Percentiles rank a stretch among this genome's conserved stretches.
phyloP scores from a whole-genome alignment of 1,140 invertebrate species.

The Caerostris darwini region DNA sequence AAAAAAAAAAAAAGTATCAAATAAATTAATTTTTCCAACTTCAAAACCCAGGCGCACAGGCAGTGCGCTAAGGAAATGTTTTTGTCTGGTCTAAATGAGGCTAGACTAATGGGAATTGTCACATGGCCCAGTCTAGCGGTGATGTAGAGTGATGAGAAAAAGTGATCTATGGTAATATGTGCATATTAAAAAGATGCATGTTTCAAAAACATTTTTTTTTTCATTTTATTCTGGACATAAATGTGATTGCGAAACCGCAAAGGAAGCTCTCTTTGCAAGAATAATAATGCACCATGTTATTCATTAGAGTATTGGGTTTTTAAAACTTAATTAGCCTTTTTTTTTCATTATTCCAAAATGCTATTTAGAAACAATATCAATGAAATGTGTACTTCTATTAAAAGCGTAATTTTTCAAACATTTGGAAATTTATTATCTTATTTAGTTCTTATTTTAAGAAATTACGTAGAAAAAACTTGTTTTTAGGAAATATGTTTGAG shows the following conservation, averaged over 20 bases:
- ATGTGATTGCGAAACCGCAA: not conserved
- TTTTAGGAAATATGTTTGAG: too few species aligned
- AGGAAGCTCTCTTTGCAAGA: not conserved
- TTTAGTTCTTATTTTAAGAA: too few species aligned
- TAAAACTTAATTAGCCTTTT: not conserved
- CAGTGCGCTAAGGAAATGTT: not conserved
- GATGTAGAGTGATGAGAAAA: not conserved
- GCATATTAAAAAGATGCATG: not conserved
- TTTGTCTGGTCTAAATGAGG: not conserved
- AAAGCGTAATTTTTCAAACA: too few species aligned
- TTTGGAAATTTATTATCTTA: too few species aligned
- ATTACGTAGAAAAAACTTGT: too few species aligned
- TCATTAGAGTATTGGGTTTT: not conserved
- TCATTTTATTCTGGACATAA: not conserved
- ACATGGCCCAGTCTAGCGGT: not conserved
- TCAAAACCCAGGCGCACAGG: not conserved
- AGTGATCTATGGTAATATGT: not conserved
- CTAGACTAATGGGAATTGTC: conserved; percentile 19
- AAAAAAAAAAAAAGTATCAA: too few species aligned
- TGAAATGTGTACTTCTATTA: too few species aligned
- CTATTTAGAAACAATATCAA: not conserved
- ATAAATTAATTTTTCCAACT: conserved; percentile 36
- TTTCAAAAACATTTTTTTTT: not conserved
- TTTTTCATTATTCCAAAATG: not conserved
- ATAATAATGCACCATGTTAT: not conserved